These are phyloP conservation scores for Periophthalmus magnuspinnatus DNA, from an alignment of 2,797 vertebrate genomes.

Conservation along the genomic window DNA sequence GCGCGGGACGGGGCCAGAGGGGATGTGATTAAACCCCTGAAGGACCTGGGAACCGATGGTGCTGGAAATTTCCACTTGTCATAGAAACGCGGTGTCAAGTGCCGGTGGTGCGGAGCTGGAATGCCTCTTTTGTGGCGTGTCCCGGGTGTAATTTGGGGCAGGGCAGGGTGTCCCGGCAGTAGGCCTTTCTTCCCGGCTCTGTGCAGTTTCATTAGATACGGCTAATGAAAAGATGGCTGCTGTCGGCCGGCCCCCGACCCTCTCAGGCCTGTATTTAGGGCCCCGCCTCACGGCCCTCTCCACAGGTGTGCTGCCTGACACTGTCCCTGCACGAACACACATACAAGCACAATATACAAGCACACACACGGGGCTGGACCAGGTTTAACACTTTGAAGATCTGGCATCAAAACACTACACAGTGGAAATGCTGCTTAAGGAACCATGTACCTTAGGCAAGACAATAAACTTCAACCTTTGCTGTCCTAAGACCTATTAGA, in stretches of 20 bases:
- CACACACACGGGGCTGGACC: background rate
- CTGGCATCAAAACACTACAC: too few relatives aligned
- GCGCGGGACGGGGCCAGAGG: constrained; percentile 12
- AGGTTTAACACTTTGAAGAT: background rate
- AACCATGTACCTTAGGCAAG: too few relatives aligned
- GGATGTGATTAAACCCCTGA: constrained; percentile 61
- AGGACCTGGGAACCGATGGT: constrained; percentile 55
- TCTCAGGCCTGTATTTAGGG: constrained; percentile 76
- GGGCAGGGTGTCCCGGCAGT: constrained; percentile 78
- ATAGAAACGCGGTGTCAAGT: constrained; percentile 76
- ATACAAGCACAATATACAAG: too few relatives aligned
- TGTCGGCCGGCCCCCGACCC: constrained; percentile 66
- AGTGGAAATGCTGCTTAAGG: too few relatives aligned
- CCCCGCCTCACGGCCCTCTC: constrained; percentile 59
- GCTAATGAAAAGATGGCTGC: constrained; percentile 83
- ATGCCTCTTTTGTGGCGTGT: constrained; percentile 77
- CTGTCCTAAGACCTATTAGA: too few relatives aligned
- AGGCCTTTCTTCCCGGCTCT: constrained; percentile 73
- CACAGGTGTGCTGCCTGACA: constrained; percentile 69
- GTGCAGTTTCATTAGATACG: constrained; percentile 83
- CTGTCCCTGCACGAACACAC: constrained; percentile 8
- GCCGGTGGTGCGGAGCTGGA: constrained; percentile 77
- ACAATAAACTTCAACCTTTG: too few relatives aligned
- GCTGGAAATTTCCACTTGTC: constrained; percentile 79
- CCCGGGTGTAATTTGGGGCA: constrained; percentile 77